phyloP scores from a whole-genome alignment of 2,888 invertebrate species.

The Sminthurinus aureus region DNA sequence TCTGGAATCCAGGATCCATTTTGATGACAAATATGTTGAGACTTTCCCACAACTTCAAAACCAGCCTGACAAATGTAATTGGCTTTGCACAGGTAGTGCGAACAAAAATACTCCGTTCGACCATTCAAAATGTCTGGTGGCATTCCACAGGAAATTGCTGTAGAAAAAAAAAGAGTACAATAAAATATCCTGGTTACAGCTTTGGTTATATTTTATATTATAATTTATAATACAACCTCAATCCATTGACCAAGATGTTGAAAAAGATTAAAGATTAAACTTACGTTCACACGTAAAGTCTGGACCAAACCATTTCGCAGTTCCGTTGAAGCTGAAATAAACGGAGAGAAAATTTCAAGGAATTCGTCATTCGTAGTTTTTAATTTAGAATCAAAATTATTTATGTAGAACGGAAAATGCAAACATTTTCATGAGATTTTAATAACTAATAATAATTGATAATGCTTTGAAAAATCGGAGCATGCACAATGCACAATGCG shows the following conservation, averaged over 20 bases:
- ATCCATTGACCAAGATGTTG: no score
- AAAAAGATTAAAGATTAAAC: constrained; percentile 63
- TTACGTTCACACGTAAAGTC: constrained; percentile 95
- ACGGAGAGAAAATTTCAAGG: no score
- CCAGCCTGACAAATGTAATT: constrained; percentile 92
- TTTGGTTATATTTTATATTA: no score
- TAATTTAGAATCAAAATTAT: no score
- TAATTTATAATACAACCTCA: no score
- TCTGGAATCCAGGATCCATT: constrained; percentile 92
- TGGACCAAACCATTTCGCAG: constrained; percentile 96
- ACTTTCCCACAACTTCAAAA: constrained; percentile 89
- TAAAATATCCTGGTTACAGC: no score
- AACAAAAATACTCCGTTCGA: constrained; percentile 87
- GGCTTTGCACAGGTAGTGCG: constrained; percentile 89
- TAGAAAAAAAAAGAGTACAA: constrained; percentile 5
- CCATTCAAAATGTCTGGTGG: constrained; percentile 41
- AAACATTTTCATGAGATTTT: no score
- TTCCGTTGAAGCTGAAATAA: constrained; percentile 73
- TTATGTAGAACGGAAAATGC: no score
- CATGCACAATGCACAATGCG: no score
- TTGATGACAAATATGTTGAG: constrained; percentile 85
- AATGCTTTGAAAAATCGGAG: no score
- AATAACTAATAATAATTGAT: no score
- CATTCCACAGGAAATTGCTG: constrained; percentile 37
- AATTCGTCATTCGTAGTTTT: no score